phyloP scores from a whole-genome alignment of 1,140 invertebrate species.

The Conopomorpha cramerella region DNA sequence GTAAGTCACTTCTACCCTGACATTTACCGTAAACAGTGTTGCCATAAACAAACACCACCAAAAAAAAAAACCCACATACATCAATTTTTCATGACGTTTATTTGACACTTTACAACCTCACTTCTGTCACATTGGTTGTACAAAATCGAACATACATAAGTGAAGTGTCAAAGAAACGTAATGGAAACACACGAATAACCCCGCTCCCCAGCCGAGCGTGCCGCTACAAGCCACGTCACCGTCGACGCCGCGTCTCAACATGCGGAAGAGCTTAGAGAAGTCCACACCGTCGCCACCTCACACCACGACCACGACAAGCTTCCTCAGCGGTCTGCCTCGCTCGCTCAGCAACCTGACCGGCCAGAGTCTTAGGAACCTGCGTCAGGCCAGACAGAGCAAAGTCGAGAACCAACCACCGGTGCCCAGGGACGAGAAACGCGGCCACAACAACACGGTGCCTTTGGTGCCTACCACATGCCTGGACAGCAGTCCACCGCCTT shows the following conservation, averaged over 20 bases:
- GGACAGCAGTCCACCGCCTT: slow-evolving; percentile 55
- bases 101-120: too few species aligned
- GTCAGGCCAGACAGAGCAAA: slow-evolving; percentile 13
- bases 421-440: slow-evolving; percentile 19
- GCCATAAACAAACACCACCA: too few species aligned
- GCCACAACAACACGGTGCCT: slow-evolving; percentile 31
- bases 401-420: slow-evolving; percentile 20
- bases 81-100: too few species aligned
- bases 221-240: too few species aligned
- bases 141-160: too few species aligned
- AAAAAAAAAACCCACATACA: too few species aligned
- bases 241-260: slow-evolving; percentile 17
- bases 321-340: slow-evolving; percentile 60
- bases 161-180: too few species aligned
- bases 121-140: too few species aligned
- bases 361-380: slow-evolving; percentile 40
- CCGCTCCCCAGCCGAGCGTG: background rate
- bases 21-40: too few species aligned
- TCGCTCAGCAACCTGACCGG: slow-evolving; percentile 60
- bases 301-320: slow-evolving; percentile 18
- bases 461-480: slow-evolving; percentile 41
- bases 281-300: slow-evolving; percentile 6
- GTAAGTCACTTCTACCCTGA: too few species aligned
- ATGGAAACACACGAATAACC: too few species aligned
- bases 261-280: slow-evolving; percentile 10